Evolutionary conservation across 2,888 invertebrate genomes (phyloP).

Genomic region (Busseola fusca): DNA sequence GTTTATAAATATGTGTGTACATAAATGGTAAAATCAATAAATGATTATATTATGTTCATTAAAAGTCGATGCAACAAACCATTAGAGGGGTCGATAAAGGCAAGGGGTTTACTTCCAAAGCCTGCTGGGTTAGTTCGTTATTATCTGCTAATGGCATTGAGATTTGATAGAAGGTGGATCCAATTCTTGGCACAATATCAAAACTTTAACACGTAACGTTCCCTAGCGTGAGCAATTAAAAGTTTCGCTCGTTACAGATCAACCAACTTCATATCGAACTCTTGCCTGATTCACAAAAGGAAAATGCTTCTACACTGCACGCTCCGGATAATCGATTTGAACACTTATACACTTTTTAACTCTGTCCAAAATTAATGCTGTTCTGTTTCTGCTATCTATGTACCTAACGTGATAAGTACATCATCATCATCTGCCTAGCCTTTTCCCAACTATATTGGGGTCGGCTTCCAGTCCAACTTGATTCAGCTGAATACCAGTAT

Average conservation of each 20-base stretch:
- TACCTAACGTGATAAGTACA: no score
- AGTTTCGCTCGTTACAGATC: constrained; percentile 32
- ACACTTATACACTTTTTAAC: constrained; percentile 8
- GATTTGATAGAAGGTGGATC: neutral
- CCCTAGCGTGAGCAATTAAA: constrained; percentile 28
- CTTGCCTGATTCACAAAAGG: neutral
- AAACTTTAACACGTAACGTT: constrained; percentile 9
- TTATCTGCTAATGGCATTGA: neutral
- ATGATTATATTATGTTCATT: neutral
- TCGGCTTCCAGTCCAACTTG: no score
- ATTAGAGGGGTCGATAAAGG: neutral
- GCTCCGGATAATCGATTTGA: neutral
- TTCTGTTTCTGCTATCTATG: neutral
- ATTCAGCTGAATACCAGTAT: no score
- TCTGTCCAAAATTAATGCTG: neutral
- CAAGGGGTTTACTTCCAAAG: neutral
- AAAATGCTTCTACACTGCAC: neutral
- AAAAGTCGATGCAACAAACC: neutral
- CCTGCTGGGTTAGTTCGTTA: neutral
- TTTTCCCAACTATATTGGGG: no score
- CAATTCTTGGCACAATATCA: constrained; percentile 24
- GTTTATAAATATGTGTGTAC: no score
- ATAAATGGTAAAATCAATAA: no score
- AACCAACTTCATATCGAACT: constrained; percentile 7
- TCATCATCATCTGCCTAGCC: no score